Base-by-base conservation (phyloP, 1,140 invertebrate genomes). In the Plutomurus gul region DNA sequence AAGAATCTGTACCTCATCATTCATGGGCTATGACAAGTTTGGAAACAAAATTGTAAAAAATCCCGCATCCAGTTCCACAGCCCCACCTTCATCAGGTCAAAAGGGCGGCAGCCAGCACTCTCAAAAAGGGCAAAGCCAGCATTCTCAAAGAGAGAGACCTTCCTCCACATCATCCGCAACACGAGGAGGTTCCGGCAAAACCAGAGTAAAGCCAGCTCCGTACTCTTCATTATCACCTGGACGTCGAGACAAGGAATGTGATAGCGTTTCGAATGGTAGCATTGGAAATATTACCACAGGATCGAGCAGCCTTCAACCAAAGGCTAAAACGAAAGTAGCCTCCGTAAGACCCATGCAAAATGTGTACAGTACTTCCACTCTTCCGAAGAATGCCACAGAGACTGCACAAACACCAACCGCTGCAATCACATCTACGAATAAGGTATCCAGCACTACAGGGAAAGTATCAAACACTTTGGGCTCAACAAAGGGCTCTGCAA, bases 11-110 rank as follows among this genome's bases (percentile, higher is more conserved):
- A 75, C 80, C n/a, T 74, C 82, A 1, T 77, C 77, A 36, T 83
- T 83, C 40, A 33, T 83, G 43, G 82, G 82, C 5, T 78, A 51
- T 56, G 82, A 83, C 65, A 83, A 83, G 43, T 70, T 30, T 47
- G 82, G 82, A n/a, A 83, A 80, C 56, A 83, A 83, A 72, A 74
- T 79, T 37, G 51, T 36, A 2, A 83, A 79, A 43, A 56, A 40
- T 8, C 47, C 22, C 11, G 20, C 73, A 25, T 3, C 72, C 16
- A 39, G 13, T 65, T 27, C 51, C 2, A 33, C 60, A 4, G 22
- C 76, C 70, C 37, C 37, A 46, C 13, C 36, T 5, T 27, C 75
- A n/a, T 40, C 49, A 3, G 30, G 13, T n/a, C 56, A 65, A 33
- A 20, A 22, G 5, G 72, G n/a, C n/a, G n/a, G 37, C 5, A 78